phyloP scores from a whole-genome alignment of 2,888 invertebrate species.

The Ctena decussata region DNA sequence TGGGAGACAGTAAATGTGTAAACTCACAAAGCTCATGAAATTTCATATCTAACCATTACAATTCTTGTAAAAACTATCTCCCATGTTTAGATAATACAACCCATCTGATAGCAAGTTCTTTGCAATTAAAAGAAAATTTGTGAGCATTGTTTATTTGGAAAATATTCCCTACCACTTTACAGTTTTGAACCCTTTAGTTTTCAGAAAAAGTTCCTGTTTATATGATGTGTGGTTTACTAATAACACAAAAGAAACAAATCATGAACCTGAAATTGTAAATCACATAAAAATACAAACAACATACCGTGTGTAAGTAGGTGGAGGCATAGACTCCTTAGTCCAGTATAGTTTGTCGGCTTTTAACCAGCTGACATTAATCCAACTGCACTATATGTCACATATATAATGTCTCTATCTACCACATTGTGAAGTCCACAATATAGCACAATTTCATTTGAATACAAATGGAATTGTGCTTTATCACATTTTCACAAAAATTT shows the following conservation, averaged over 20 bases:
- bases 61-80: too few relatives aligned
- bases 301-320: slow-evolving; percentile 1
- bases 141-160: too few relatives aligned
- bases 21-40: too few relatives aligned
- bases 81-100: too few relatives aligned
- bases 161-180: too few relatives aligned
- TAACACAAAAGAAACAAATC: neutral
- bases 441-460: slow-evolving; percentile 4
- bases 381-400: neutral
- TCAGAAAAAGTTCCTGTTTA: too few relatives aligned
- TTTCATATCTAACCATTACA: too few relatives aligned
- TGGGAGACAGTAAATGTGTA: too few relatives aligned
- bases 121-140: too few relatives aligned
- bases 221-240: too few relatives aligned
- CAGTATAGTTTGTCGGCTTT: slow-evolving; percentile 6
- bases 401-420: neutral
- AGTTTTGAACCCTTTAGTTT: too few relatives aligned
- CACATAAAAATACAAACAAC: slow-evolving; percentile 12
- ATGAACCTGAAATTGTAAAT: neutral
- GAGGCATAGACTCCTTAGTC: neutral
- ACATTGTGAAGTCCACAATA: neutral
- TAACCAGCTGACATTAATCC: neutral
- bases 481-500: slow-evolving; percentile 2
- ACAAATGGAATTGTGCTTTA: slow-evolving; percentile 9
- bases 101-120: too few relatives aligned